Evolutionary conservation across 2,113 vertebrate species (phyloP).

Genomic region (Dipodomys spectabilis): DNA sequence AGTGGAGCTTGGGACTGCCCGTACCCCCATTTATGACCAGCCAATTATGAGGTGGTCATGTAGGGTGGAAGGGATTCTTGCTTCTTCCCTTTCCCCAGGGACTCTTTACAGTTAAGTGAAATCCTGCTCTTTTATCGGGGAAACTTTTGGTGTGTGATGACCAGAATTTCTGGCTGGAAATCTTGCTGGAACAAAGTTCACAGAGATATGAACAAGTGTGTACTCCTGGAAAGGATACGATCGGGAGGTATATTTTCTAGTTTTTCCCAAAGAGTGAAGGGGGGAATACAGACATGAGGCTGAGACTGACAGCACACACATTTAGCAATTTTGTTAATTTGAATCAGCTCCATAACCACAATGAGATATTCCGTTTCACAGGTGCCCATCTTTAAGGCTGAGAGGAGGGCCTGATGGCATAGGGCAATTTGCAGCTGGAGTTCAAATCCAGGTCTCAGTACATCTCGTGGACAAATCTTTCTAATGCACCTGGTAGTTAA

Average conservation of each 20-base stretch:
- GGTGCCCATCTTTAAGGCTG: not conserved
- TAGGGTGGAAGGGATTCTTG: not conserved
- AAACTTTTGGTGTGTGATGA: not conserved
- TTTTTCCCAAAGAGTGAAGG: not conserved
- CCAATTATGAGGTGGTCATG: not conserved
- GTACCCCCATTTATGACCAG: not conserved
- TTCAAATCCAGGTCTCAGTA: not conserved
- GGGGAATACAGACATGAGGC: too few species aligned
- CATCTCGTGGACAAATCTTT: not conserved
- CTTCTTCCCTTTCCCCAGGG: not conserved
- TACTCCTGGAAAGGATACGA: not conserved
- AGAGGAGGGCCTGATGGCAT: not conserved
- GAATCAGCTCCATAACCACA: not conserved
- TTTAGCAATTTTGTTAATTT: not conserved
- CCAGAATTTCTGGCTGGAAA: not conserved
- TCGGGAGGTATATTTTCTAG: not conserved
- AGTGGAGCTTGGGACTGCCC: not conserved
- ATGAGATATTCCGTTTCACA: not conserved
- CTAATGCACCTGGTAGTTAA: not conserved
- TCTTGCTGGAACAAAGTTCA: not conserved
- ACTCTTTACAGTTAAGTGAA: not conserved
- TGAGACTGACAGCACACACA: not conserved
- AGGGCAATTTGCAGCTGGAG: conserved; percentile 18
- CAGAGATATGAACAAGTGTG: not conserved
- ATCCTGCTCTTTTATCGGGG: not conserved